These are phyloP conservation scores for Rhyacophila evoluta DNA, from an alignment of 2,888 invertebrate species.

Conservation along the genomic window DNA sequence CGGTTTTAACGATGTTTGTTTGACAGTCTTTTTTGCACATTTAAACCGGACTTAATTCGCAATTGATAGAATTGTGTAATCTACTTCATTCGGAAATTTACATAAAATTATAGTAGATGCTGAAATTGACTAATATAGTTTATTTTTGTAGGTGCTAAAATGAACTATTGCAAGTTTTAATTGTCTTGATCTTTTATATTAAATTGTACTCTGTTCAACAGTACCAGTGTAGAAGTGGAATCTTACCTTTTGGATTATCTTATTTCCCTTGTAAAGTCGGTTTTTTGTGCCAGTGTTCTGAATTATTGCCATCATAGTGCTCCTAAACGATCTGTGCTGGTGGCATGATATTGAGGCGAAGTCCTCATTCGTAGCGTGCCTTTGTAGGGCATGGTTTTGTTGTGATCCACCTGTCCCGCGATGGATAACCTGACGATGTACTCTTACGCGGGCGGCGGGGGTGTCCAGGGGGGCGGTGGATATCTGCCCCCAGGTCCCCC, in stretches of 20 bases:
- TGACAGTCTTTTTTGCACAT: too few relatives aligned
- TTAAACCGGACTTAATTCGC: too few relatives aligned
- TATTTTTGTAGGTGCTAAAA: too few relatives aligned
- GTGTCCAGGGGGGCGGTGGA: constrained; percentile 64
- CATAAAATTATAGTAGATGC: too few relatives aligned
- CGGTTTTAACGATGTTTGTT: too few relatives aligned
- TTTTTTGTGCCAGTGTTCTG: not conserved
- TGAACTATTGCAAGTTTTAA: too few relatives aligned
- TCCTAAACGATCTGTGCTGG: constrained; percentile 1
- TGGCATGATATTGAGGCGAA: constrained; percentile 8
- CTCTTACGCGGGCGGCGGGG: constrained; percentile 61
- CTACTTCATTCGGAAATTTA: too few relatives aligned
- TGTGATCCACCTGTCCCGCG: constrained; percentile 35
- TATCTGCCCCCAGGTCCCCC: constrained; percentile 62
- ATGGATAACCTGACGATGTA: constrained; percentile 62
- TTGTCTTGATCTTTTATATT: too few relatives aligned
- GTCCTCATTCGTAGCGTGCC: not conserved
- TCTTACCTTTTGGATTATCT: not conserved
- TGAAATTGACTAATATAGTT: too few relatives aligned
- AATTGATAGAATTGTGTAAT: too few relatives aligned
- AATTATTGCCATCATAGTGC: not conserved
- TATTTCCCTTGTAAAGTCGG: not conserved
- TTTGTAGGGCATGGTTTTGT: not conserved
- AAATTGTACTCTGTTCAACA: too few relatives aligned
- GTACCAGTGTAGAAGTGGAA: not conserved